Conservation (phyloP, 2,797 vertebrate genomes). For the Distichodus sexfasciatus region DNA sequence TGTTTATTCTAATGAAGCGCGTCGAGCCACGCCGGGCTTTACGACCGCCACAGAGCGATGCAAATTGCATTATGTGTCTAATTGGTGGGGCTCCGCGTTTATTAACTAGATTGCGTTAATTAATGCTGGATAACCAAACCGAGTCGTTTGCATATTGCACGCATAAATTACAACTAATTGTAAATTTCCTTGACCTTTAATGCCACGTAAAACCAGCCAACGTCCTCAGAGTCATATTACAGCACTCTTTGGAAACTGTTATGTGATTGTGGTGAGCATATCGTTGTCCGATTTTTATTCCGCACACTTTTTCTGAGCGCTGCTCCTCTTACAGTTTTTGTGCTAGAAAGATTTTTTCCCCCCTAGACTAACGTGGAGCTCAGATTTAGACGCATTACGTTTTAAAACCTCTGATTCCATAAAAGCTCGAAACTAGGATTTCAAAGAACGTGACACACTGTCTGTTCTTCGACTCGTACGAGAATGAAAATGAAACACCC, state of each 20-base stretch:
- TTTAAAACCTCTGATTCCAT: no score
- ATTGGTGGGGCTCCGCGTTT: constrained; percentile 64
- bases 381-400: no score
- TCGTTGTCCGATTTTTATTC: no score
- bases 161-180: constrained; percentile 71
- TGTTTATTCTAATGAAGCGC: constrained; percentile 63
- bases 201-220: constrained; percentile 24
- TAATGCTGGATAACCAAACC: constrained; percentile 66
- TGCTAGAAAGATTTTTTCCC: no score
- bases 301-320: no score
- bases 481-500: no score
- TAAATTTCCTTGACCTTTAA: constrained; percentile 32
- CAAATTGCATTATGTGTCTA: constrained; percentile 68
- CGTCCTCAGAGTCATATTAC: constrained; percentile 14
- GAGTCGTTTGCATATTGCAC: constrained; percentile 61
- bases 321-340: no score
- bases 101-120: constrained; percentile 76
- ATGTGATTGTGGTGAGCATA: not conserved
- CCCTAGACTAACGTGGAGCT: no score
- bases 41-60: constrained; percentile 68
- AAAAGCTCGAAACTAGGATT: no score
- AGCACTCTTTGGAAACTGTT: not conserved
- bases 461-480: no score
- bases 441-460: no score
- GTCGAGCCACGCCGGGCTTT: constrained; percentile 61